Conservation (phyloP, 2,888 invertebrate genomes). For the Vanessa cardui region DNA sequence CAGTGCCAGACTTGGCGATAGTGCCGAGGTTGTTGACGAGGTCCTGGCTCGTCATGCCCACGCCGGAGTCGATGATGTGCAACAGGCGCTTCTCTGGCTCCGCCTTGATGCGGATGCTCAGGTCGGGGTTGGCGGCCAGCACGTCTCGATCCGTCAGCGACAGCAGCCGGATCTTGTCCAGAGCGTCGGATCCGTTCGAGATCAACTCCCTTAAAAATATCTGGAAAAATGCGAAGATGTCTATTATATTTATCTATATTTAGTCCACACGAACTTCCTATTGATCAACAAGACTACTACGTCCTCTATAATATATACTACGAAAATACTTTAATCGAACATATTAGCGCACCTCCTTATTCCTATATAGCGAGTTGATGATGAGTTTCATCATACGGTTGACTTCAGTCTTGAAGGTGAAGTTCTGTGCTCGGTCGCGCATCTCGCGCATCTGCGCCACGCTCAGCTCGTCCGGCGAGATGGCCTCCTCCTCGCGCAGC, state of each 20-base stretch:
- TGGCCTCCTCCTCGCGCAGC: conserved; percentile 96
- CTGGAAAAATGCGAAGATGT: conserved; percentile 59
- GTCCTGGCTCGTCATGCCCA: conserved; percentile 98
- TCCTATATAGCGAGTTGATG: conserved; percentile 99
- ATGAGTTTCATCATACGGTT: conserved; percentile 99
- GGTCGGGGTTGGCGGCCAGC: conserved; percentile 90
- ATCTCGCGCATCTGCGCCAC: conserved; percentile 96
- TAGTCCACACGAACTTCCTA: no score
- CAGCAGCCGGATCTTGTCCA: conserved; percentile 98
- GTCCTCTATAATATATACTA: no score
- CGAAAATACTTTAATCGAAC: not conserved
- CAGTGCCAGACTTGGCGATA: conserved; percentile 98
- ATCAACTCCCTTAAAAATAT: conserved; percentile 99
- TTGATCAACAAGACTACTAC: no score
- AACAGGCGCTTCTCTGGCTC: conserved; percentile 96
- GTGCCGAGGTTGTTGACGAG: conserved; percentile 98
- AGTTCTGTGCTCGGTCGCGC: conserved; percentile 93
- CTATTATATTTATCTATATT: no score
- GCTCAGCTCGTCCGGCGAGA: conserved; percentile 96
- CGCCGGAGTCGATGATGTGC: conserved; percentile 97
- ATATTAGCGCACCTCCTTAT: conserved; percentile 92
- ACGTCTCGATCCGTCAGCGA: conserved; percentile 94
- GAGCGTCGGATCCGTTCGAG: conserved; percentile 99
- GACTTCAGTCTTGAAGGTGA: conserved; percentile 98
- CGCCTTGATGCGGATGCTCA: conserved; percentile 94